Evolutionary conservation across 2,888 invertebrate species (phyloP).

Genomic region (Caenorhabditis sinica): DNA sequence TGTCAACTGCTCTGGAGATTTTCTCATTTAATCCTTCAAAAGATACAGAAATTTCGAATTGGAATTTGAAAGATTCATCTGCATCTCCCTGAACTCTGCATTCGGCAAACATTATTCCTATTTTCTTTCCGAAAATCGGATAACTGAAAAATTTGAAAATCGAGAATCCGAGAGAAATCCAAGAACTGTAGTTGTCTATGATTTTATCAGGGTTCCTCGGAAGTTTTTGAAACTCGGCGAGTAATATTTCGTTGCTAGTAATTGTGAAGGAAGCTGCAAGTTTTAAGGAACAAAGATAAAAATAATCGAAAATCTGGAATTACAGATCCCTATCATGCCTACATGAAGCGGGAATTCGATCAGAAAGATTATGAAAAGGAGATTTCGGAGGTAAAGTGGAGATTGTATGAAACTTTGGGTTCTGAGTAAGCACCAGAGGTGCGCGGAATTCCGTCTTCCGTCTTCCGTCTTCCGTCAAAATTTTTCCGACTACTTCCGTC

Average conservation of each 20-base stretch:
- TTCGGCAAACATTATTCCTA: conserved; percentile 32
- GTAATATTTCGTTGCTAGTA: conserved; percentile 36
- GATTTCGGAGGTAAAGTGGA: not conserved
- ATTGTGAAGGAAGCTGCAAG: conserved; percentile 34
- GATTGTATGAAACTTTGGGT: not conserved
- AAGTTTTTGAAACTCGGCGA: conserved; percentile 37
- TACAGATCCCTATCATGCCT: conserved; percentile 17
- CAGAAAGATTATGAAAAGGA: conserved; percentile 1
- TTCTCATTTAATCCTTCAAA: conserved; percentile 21
- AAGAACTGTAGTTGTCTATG: conserved; percentile 21
- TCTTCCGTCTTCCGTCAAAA: no score
- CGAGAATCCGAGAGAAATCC: not conserved
- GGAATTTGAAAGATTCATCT: no score
- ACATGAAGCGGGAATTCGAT: not conserved
- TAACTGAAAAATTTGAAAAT: not conserved
- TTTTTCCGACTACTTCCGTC: no score
- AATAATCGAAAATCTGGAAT: not conserved
- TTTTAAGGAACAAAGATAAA: not conserved
- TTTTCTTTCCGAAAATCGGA: conserved; percentile 28
- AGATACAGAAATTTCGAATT: not conserved
- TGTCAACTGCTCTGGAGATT: conserved; percentile 11
- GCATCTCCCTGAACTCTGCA: conserved; percentile 1
- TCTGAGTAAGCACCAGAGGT: no score
- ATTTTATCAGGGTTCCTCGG: conserved; percentile 32
- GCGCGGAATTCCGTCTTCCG: no score